phyloP scores from a whole-genome alignment of 2,888 invertebrate species.

The Brachylomia viminalis region DNA sequence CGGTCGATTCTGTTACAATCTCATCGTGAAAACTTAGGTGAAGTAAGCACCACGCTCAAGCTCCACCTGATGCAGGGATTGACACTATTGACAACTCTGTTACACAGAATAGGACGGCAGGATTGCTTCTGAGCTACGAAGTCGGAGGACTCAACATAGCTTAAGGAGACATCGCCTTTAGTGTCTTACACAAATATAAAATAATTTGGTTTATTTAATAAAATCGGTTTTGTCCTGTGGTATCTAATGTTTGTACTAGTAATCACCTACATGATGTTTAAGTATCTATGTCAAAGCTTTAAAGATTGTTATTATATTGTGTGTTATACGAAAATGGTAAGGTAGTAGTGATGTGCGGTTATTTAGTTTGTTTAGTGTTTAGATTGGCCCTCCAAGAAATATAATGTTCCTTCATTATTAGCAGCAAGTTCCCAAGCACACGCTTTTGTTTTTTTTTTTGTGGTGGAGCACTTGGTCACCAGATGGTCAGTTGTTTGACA shows the following conservation, averaged over 20 bases:
- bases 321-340: neutral
- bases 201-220: neutral
- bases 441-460: slow-evolving; percentile 67
- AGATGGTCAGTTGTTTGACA: slow-evolving; percentile 84
- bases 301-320: too few species aligned
- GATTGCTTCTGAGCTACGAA: neutral
- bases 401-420: slow-evolving; percentile 28
- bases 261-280: neutral
- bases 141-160: neutral
- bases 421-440: slow-evolving; percentile 49
- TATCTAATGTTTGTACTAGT: neutral
- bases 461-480: slow-evolving; percentile 83
- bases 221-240: neutral
- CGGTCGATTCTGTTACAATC: too few species aligned
- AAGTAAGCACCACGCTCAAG: too few species aligned
- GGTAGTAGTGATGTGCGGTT: neutral
- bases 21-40: too few species aligned
- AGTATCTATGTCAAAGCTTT: neutral
- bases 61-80: too few species aligned
- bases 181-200: neutral
- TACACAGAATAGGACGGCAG: too few species aligned
- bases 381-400: slow-evolving; percentile 21
- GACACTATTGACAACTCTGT: too few species aligned
- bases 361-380: slow-evolving; percentile 25
- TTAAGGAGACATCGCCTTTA: neutral